Conservation (phyloP, 2,797 vertebrate genomes). For the Loris lydekkerianus region DNA sequence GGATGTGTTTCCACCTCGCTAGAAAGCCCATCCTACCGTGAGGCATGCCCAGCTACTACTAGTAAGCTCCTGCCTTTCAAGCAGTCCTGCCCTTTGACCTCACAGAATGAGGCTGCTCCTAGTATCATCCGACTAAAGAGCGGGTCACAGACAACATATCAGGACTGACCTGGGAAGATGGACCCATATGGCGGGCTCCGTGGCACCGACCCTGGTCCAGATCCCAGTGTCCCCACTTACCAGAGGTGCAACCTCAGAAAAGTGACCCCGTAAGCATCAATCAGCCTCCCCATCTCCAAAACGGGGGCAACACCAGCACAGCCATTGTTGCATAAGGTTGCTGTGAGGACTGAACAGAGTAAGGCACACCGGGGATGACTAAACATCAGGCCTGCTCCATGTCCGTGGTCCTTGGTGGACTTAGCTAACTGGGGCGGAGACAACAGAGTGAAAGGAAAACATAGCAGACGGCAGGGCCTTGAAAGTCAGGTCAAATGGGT, state of each 20-base stretch:
- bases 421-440: background rate
- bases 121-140: accelerated
- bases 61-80: background rate
- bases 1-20: background rate
- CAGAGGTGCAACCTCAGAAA: accelerated
- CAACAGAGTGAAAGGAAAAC: background rate
- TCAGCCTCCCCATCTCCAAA: background rate
- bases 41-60: background rate
- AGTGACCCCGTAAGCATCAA: too few species aligned
- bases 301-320: too few species aligned
- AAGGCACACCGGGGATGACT: accelerated
- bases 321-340: accelerated
- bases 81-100: background rate
- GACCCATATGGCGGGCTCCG: accelerated
- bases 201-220: accelerated
- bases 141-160: background rate
- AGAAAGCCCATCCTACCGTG: background rate
- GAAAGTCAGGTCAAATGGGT: too few species aligned
- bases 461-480: accelerated
- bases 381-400: accelerated
- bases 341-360: background rate
- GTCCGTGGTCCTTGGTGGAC: too few species aligned
- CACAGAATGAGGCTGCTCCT: background rate
- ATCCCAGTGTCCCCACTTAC: background rate
- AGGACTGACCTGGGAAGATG: background rate